These are phyloP conservation scores for Bryconaethiops microstoma DNA, from an alignment of 2,797 vertebrate genomes.

Conservation along the genomic window DNA sequence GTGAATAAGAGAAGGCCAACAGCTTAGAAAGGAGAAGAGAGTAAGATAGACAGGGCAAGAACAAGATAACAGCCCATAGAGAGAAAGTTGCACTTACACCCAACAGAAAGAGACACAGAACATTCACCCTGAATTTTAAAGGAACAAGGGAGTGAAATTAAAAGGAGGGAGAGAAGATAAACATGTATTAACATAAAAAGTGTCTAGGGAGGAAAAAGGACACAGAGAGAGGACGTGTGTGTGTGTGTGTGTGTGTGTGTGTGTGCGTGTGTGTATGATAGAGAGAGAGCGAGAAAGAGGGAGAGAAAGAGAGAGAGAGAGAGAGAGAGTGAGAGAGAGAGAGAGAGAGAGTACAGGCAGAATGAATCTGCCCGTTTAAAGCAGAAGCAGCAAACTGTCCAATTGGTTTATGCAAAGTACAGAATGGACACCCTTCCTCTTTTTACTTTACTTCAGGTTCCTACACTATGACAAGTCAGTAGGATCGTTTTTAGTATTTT, in stretches of 20 bases:
- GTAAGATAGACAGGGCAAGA: constrained; percentile 13
- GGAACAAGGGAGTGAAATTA: too few species aligned
- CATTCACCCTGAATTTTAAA: too few species aligned
- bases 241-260: too few species aligned
- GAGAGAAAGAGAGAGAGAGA: neutral
- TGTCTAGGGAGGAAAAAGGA: neutral
- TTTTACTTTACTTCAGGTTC: neutral
- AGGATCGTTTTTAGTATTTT: neutral
- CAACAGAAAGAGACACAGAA: constrained; percentile 20
- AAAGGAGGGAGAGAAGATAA: too few species aligned
- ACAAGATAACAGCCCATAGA: constrained; percentile 43
- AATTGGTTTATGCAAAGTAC: constrained; percentile 1
- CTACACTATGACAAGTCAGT: neutral
- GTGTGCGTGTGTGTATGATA: too few species aligned
- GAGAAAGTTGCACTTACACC: constrained; percentile 23
- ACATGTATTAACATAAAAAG: too few species aligned
- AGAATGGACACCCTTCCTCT: neutral
- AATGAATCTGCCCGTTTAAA: neutral
- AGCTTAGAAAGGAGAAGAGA: constrained; percentile 21
- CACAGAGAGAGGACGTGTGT: neutral
- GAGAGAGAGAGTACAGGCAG: neutral
- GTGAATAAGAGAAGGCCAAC: constrained; percentile 1
- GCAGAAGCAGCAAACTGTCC: neutral
- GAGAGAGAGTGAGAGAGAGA: constrained; percentile 30
- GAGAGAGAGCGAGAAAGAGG: neutral